These are phyloP conservation scores for Carcharodon carcharias DNA, from an alignment of 2,797 vertebrate genomes.

Conservation along the genomic window DNA sequence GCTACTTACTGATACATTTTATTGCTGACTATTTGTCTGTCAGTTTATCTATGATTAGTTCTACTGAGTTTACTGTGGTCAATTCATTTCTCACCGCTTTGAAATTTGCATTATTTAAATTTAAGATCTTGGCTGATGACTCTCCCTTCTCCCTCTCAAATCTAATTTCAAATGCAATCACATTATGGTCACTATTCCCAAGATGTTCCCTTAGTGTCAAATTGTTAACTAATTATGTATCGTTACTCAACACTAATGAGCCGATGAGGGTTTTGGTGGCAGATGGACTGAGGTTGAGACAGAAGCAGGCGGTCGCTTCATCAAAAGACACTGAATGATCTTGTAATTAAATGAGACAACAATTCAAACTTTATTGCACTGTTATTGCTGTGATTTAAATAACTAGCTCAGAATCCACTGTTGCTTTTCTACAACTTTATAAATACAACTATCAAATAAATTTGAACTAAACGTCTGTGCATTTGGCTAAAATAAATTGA, in stretches of 20 bases:
- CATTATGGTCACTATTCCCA: neutral
- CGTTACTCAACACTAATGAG: slow-evolving; percentile 22
- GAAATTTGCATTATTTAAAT: neutral
- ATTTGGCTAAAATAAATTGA: neutral
- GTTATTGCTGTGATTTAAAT: slow-evolving; percentile 9
- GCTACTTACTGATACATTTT: neutral
- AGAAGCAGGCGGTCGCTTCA: neutral
- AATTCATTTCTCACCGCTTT: neutral
- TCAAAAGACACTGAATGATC: slow-evolving; percentile 7
- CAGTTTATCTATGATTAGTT: neutral
- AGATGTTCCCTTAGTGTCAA: neutral
- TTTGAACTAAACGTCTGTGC: neutral
- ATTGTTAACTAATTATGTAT: slow-evolving; percentile 23
- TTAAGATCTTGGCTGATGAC: neutral
- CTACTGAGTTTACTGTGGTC: neutral
- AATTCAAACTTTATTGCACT: slow-evolving; percentile 14
- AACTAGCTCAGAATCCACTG: neutral
- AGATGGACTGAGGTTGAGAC: slow-evolving; percentile 14
- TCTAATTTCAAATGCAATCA: neutral
- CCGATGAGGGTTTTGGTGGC: neutral
- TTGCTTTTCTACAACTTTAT: slow-evolving; percentile 7
- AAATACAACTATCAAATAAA: neutral
- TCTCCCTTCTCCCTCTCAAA: neutral
- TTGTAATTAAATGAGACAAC: slow-evolving; percentile 24
- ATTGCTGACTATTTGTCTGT: neutral